A percentile compares a stretch with the other conserved stretches of the same genome.
These are phyloP conservation scores for Corvus hawaiiensis DNA, from an alignment of 2,113 vertebrate genomes.

Conservation along the genomic window DNA sequence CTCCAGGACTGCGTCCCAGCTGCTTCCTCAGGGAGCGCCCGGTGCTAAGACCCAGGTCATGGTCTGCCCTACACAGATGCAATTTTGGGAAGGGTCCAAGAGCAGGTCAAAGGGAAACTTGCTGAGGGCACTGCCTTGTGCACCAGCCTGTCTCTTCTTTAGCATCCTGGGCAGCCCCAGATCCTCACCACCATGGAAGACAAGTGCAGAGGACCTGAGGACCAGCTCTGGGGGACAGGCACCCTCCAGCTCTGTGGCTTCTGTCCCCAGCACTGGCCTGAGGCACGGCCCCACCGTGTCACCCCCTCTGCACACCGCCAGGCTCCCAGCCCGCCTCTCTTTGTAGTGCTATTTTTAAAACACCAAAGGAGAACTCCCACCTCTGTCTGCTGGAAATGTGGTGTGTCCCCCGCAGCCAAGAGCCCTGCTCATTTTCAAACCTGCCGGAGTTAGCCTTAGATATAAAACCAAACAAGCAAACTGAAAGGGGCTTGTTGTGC, in stretches of 20 bases:
- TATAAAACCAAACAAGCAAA: conserved; percentile 50
- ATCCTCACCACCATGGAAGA: rapidly evolving
- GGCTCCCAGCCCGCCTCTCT: background rate
- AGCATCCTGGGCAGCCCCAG: background rate
- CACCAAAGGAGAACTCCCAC: conserved; percentile 48
- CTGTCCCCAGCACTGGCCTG: background rate
- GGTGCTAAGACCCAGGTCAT: rapidly evolving
- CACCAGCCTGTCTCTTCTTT: background rate
- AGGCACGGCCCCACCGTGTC: background rate
- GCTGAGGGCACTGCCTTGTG: rapidly evolving
- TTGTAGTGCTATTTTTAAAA: conserved; percentile 53
- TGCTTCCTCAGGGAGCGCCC: rapidly evolving
- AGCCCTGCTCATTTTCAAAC: conserved; percentile 46
- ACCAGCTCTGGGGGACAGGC: background rate
- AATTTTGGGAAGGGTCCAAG: background rate
- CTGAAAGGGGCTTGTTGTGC: conserved; percentile 45
- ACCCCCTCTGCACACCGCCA: background rate
- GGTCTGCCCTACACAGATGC: rapidly evolving
- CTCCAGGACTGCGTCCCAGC: background rate
- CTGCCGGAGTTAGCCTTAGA: conserved; percentile 2
- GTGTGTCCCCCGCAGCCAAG: conserved; percentile 21
- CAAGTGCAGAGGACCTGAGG: background rate
- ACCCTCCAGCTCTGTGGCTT: background rate
- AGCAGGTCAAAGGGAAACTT: background rate
- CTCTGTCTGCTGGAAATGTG: conserved; percentile 30